A percentile compares a stretch with the other conserved stretches of the same genome.
Conservation (phyloP, 2,797 vertebrate species). For the Sebastes itinus region DNA sequence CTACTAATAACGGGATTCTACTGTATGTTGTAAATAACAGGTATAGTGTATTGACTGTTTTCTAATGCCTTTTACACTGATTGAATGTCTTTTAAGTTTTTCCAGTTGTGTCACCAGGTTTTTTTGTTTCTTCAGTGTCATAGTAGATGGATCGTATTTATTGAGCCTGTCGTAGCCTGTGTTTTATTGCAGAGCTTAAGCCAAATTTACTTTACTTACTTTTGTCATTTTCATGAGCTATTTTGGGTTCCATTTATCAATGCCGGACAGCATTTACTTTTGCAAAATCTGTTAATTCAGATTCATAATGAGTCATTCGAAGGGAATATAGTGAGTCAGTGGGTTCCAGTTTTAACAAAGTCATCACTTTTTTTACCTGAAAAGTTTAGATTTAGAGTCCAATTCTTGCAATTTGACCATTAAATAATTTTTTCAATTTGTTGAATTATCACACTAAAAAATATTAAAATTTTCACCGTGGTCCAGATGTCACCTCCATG, state of each 20-base stretch:
- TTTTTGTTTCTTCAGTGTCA: neutral
- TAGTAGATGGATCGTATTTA: slow-evolving; percentile 42
- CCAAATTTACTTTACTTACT: neutral
- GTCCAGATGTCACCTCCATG: slow-evolving; percentile 24
- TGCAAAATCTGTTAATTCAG: neutral
- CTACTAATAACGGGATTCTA: neutral
- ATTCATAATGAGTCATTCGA: neutral
- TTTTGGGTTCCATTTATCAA: neutral
- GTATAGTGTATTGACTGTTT: slow-evolving; percentile 26
- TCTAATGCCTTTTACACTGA: slow-evolving; percentile 51
- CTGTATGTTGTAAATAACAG: slow-evolving; percentile 33
- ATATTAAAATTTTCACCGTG: neutral
- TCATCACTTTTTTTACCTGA: neutral
- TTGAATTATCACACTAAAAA: neutral
- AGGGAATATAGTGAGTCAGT: neutral
- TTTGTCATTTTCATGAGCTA: neutral
- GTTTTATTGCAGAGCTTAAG: neutral
- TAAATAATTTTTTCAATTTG: neutral
- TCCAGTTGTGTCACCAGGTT: neutral
- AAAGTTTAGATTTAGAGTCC: neutral
- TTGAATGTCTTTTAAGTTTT: neutral
- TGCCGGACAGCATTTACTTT: neutral
- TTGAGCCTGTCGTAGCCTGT: neutral
- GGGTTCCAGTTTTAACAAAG: neutral
- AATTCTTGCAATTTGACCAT: neutral